Evolutionary conservation across 2,113 vertebrate genomes (phyloP).

Genomic region (Setophaga petechia): DNA sequence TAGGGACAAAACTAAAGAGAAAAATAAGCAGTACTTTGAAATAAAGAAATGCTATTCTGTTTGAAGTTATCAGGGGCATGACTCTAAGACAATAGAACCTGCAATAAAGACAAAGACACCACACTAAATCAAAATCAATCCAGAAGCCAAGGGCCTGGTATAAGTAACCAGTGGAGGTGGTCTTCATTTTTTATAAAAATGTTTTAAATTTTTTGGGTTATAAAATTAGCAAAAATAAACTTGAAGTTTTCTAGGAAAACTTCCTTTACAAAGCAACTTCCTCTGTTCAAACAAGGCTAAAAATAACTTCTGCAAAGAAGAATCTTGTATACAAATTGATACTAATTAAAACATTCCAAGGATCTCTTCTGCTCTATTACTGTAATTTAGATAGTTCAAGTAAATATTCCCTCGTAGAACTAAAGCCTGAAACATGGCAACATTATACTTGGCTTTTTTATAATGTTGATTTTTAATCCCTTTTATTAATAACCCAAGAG

Average conservation of each 20-base stretch:
- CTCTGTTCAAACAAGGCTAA: constrained; percentile 8
- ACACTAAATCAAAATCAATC: neutral
- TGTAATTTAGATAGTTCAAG: neutral
- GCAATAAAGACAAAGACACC: neutral
- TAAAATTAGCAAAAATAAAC: neutral
- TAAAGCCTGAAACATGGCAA: neutral
- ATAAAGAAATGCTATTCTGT: neutral
- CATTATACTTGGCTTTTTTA: neutral
- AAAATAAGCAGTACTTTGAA: neutral
- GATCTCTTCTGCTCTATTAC: neutral
- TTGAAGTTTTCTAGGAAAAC: neutral
- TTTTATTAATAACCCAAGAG: neutral
- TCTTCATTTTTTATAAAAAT: neutral
- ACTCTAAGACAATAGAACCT: neutral
- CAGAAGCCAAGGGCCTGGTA: neutral
- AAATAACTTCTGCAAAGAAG: neutral
- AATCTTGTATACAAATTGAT: neutral
- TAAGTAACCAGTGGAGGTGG: neutral
- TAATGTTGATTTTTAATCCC: neutral
- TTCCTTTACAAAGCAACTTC: constrained; percentile 30
- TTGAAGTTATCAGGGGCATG: neutral
- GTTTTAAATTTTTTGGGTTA: neutral
- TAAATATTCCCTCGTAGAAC: neutral
- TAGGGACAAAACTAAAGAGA: neutral
- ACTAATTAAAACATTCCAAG: constrained; percentile 23